phyloP scores from a whole-genome alignment of 2,113 vertebrate species.

The Chlorodrepanis virens region DNA sequence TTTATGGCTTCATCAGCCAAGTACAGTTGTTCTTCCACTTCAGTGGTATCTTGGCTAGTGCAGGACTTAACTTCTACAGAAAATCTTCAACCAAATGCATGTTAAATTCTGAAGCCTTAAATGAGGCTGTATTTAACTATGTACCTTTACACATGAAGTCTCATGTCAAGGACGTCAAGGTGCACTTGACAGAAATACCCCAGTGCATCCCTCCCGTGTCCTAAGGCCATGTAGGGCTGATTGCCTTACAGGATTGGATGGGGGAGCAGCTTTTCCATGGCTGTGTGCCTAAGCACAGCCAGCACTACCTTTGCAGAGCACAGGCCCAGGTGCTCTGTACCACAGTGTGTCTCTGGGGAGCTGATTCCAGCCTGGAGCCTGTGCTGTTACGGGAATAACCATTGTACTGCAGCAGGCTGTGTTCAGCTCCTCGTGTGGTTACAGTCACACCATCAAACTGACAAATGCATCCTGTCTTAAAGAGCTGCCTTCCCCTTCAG shows the following conservation, averaged over 20 bases:
- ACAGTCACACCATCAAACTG: not conserved
- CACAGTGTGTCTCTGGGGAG: not conserved
- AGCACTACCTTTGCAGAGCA: not conserved
- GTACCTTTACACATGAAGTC: not conserved
- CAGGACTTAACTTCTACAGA: not conserved
- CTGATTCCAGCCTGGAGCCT: not conserved
- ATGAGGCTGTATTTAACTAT: not conserved
- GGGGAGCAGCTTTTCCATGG: not conserved
- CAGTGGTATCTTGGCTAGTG: not conserved
- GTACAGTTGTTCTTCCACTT: not conserved
- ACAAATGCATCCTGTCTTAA: not conserved
- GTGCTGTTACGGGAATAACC: not conserved
- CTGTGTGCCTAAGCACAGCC: not conserved
- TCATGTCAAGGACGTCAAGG: fast-evolving
- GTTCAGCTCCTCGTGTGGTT: not conserved
- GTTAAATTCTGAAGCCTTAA: not conserved
- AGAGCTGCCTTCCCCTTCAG: not conserved
- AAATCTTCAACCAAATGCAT: not conserved
- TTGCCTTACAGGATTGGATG: not conserved
- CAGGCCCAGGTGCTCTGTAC: not conserved
- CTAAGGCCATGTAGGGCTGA: not conserved
- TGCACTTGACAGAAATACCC: not conserved
- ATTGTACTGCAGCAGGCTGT: not conserved
- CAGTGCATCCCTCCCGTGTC: not conserved
- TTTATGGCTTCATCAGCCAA: not conserved